A percentile compares a stretch with the other conserved stretches of the same genome.
Conservation (phyloP, 2,113 vertebrate genomes). For the Panthera tigris region DNA sequence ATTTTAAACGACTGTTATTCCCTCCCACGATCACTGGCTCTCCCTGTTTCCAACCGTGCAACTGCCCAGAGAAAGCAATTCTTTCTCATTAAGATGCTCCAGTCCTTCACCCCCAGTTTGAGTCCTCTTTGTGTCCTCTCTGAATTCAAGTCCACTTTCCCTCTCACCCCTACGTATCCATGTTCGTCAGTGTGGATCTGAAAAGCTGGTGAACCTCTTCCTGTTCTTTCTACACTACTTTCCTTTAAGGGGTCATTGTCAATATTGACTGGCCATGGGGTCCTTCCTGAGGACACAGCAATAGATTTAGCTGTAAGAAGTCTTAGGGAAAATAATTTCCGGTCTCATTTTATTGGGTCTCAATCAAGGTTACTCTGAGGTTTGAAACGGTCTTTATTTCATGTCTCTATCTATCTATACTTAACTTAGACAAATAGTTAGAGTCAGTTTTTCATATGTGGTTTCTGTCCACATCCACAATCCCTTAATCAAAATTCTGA, state of each 20-base stretch:
- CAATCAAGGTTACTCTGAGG: slow-evolving; percentile 6
- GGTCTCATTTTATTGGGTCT: slow-evolving; percentile 34
- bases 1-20: neutral
- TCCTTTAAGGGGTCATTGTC: neutral
- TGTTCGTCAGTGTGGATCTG: neutral
- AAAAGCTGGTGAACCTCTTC: neutral
- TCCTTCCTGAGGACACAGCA: neutral
- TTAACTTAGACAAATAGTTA: neutral
- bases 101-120: neutral
- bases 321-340: slow-evolving; percentile 53
- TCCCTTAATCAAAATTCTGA: slow-evolving; percentile 2
- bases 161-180: neutral
- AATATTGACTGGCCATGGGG: neutral
- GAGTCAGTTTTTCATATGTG: neutral
- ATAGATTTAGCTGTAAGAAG: neutral
- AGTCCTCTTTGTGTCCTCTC: neutral
- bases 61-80: neutral
- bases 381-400: neutral
- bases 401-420: neutral
- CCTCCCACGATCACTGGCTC: neutral
- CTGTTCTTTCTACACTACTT: neutral
- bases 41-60: neutral
- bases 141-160: neutral
- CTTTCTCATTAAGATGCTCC: neutral
- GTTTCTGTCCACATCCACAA: neutral